A percentile compares a stretch with the other conserved stretches of the same genome.
These are phyloP conservation scores for Leptopterna dolabrata DNA, from an alignment of 2,888 invertebrate species.

Conservation along the genomic window DNA sequence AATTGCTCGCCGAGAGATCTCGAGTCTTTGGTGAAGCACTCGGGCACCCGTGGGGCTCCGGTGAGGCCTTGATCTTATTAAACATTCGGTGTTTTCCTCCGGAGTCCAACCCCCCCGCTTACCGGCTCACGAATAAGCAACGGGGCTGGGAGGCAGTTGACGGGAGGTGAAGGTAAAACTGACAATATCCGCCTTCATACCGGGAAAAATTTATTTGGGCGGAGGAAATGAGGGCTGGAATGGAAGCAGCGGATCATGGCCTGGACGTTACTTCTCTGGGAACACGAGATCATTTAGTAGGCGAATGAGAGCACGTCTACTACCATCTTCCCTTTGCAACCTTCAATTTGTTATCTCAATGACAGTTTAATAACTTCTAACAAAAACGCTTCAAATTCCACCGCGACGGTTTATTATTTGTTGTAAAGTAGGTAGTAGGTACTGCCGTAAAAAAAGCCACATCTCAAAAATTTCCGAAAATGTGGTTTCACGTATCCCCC, in stretches of 20 bases:
- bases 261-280: background rate
- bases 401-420: no score
- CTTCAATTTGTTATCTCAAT: no score
- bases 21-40: slow-evolving; percentile 12
- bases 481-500: no score
- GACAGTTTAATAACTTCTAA: no score
- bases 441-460: no score
- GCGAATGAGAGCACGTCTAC: no score
- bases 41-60: no score
- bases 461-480: no score
- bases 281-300: no score
- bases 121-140: slow-evolving; percentile 35
- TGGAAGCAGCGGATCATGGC: background rate
- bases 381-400: no score
- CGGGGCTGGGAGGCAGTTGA: background rate
- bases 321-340: no score
- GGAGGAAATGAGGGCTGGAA: background rate
- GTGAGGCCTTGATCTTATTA: slow-evolving; percentile 37
- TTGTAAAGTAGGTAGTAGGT: no score
- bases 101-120: background rate
- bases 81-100: slow-evolving; percentile 41
- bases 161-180: background rate
- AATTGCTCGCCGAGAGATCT: slow-evolving; percentile 44
- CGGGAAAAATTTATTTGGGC: background rate
- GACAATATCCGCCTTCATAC: background rate